Percentiles rank a stretch among this genome's conserved stretches.
These are phyloP conservation scores for Meandrusa payeni DNA, from an alignment of 2,888 invertebrate species.

Conservation along the genomic window DNA sequence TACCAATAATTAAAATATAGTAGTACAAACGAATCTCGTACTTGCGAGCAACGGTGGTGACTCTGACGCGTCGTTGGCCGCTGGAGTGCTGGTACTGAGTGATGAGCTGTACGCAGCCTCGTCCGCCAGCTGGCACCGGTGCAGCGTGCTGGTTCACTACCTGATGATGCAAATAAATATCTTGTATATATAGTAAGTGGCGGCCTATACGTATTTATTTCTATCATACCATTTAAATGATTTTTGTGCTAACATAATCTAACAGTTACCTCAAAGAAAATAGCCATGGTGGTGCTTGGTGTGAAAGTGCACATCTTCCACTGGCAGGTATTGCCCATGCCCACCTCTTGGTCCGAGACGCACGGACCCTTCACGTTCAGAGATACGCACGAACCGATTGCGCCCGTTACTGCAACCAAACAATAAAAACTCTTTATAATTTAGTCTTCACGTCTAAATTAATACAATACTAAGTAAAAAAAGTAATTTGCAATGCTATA, in stretches of 20 bases:
- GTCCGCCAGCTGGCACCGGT: conserved; percentile 96
- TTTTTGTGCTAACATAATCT: too few relatives aligned
- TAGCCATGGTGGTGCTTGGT: conserved; percentile 94
- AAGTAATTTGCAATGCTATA: too few relatives aligned
- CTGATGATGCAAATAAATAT: conserved; percentile 33
- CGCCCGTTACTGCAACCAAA: conserved; percentile 86
- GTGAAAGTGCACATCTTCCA: conserved; percentile 99
- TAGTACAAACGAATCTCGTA: too few relatives aligned
- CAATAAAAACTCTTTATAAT: too few relatives aligned
- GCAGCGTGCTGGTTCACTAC: conserved; percentile 97
- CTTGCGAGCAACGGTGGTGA: conserved; percentile 98
- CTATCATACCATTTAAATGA: too few relatives aligned
- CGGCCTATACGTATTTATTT: too few relatives aligned
- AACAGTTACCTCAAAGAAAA: conserved; percentile 91
- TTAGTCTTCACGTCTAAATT: too few relatives aligned
- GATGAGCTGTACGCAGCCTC: conserved; percentile 98
- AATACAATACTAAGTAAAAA: too few relatives aligned
- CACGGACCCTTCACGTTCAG: conserved; percentile 94
- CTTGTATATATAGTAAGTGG: too few relatives aligned
- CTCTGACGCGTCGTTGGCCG: conserved; percentile 96
- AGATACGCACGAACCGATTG: conserved; percentile 98
- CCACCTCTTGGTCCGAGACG: conserved; percentile 98
- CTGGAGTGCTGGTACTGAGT: conserved; percentile 99
- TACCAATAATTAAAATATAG: too few relatives aligned
- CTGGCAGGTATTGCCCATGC: conserved; percentile 97